These are phyloP conservation scores for Rhimphoctona megacephalus DNA, from an alignment of 2,888 invertebrate species.

Conservation along the genomic window DNA sequence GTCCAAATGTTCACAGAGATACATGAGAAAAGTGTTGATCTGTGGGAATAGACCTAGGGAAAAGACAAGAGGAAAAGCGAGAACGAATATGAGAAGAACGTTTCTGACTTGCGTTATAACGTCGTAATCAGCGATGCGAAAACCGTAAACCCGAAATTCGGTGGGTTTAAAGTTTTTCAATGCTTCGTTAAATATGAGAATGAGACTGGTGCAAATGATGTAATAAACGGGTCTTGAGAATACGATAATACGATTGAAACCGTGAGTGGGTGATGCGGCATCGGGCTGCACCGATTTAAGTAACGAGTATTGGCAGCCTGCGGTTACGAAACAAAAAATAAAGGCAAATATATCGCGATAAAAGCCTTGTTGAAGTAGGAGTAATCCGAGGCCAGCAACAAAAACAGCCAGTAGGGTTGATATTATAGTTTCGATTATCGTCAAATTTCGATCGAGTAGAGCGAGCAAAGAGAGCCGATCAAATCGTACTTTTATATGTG, in stretches of 20 bases:
- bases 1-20: constrained; percentile 97
- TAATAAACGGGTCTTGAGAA: constrained; percentile 98
- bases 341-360: constrained; percentile 97
- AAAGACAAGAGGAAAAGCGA: constrained; percentile 97
- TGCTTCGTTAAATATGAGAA: constrained; percentile 82
- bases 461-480: constrained; percentile 97
- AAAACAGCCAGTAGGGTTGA: constrained; percentile 93
- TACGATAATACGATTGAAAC: constrained; percentile 97
- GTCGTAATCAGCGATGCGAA: constrained; percentile 87
- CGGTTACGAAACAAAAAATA: constrained; percentile 98
- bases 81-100: constrained; percentile 91
- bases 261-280: constrained; percentile 99
- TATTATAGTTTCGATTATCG: constrained; percentile 92
- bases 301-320: constrained; percentile 98
- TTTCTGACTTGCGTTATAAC: constrained; percentile 90
- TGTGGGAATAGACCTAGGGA: constrained; percentile 98
- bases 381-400: constrained; percentile 94
- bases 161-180: constrained; percentile 83
- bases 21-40: constrained; percentile 98
- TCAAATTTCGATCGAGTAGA: constrained; percentile 96
- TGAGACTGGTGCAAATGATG: constrained; percentile 88
- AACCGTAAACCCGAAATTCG: constrained; percentile 84
- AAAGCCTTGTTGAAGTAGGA: constrained; percentile 93
- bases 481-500: constrained; percentile 93
- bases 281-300: constrained; percentile 99